Percentiles rank a stretch among this genome's conserved stretches.
Evolutionary conservation across 2,888 invertebrate species (phyloP).

Genomic region (Volucella zonaria): DNA sequence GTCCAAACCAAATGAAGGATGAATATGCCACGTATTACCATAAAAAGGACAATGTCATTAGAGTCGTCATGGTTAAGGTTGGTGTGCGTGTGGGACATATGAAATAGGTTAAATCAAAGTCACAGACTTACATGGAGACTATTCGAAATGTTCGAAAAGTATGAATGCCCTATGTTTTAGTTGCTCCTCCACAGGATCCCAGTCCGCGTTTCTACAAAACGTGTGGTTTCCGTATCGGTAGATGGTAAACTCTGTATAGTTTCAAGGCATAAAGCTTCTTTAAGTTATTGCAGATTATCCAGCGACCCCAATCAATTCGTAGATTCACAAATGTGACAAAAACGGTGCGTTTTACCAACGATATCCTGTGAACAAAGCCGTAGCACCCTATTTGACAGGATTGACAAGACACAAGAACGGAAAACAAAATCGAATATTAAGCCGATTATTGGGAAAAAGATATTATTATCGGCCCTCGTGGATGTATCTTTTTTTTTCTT

Average conservation of each 20-base stretch:
- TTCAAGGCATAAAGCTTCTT: neutral
- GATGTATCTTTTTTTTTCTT: slow-evolving; percentile 12
- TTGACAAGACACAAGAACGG: slow-evolving; percentile 15
- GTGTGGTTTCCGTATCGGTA: too few species aligned
- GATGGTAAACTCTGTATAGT: neutral
- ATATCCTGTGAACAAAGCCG: too few species aligned
- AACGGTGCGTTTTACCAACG: too few species aligned
- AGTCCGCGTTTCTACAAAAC: too few species aligned
- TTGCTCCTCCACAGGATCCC: too few species aligned
- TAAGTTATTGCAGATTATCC: too few species aligned
- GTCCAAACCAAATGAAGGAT: slow-evolving; percentile 56
- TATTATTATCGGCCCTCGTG: slow-evolving; percentile 15
- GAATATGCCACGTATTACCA: slow-evolving; percentile 50
- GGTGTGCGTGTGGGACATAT: slow-evolving; percentile 3
- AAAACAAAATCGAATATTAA: slow-evolving; percentile 52
- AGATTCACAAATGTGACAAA: too few species aligned
- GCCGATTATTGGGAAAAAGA: slow-evolving; percentile 56
- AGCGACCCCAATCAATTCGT: too few species aligned
- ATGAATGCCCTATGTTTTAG: too few species aligned
- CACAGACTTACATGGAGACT: too few species aligned
- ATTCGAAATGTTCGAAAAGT: too few species aligned
- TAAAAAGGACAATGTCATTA: slow-evolving; percentile 30
- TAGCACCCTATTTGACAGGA: too few species aligned
- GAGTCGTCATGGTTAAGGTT: neutral
- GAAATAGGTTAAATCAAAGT: slow-evolving; percentile 17